Evolutionary conservation across 2,888 invertebrate species (phyloP).

Genomic region (Mesoligia furuncula): DNA sequence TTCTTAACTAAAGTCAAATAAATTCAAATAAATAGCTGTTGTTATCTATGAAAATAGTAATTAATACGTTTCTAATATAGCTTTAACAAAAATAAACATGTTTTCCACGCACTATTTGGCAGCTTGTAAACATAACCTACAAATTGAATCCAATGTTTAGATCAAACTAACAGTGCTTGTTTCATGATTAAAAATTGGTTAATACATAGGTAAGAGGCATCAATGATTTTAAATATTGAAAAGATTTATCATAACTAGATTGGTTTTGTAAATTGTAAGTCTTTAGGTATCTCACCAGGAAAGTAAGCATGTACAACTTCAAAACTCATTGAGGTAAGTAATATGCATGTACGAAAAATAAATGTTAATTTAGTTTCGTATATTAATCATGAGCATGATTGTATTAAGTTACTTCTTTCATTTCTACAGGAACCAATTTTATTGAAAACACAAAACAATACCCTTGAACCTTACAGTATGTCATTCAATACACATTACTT

Average conservation of each 20-base stretch:
- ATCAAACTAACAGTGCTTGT: constrained; percentile 8
- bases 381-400: background rate
- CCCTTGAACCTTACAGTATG: background rate
- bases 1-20: constrained; percentile 46
- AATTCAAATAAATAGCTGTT: constrained; percentile 20
- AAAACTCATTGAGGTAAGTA: constrained; percentile 21
- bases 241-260: background rate
- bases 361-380: background rate
- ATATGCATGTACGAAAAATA: background rate
- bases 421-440: background rate
- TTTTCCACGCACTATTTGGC: constrained; percentile 68
- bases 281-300: background rate
- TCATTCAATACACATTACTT: background rate
- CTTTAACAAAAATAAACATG: constrained; percentile 30
- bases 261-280: constrained; percentile 1
- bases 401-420: background rate
- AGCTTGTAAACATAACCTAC: constrained; percentile 89
- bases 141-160: constrained; percentile 70
- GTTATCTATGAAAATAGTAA: constrained; percentile 16
- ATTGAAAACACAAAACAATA: background rate
- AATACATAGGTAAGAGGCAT: background rate
- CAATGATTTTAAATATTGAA: background rate
- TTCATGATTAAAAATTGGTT: background rate
- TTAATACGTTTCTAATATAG: constrained; percentile 12
- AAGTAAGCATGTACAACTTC: constrained; percentile 38